Evolutionary conservation across 92 coral and sea anemone genomes (phyloP), one percentile per base, ranked within the genome.

Genomic region (Phymanthus crucifer): DNA sequence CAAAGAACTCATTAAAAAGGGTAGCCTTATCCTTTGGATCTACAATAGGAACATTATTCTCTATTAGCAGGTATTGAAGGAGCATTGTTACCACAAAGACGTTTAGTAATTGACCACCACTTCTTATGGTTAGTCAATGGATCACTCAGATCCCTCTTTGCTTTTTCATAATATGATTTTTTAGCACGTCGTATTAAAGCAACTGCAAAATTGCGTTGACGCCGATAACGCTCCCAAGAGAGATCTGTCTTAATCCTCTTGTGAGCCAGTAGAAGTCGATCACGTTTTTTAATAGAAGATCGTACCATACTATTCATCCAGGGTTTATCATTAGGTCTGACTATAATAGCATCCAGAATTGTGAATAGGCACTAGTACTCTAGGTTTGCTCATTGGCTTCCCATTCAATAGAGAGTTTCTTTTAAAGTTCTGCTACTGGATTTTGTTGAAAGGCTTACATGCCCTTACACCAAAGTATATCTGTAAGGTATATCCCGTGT

Each of bases 241-340:
- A 16, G 26, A 9, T 43, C 65, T 21, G 84, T 26, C n/a, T 72
- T 68, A 50, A 35, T 34, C 35, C 31, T 76, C 33, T 76, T 76
- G 71, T 76, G 80, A 29, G 23, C 32, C 26, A 11, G 80, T 50
- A n/a, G n/a, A n/a, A n/a, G n/a, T n/a, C n/a, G n/a, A n/a, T n/a
- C n/a, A n/a, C n/a, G n/a, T n/a, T n/a, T 50, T 19, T 50, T 19
- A 50, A 50, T 50, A 33, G 69, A 37, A 32, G 19, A 77, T 5
- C 50, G 72, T 14, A 65, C 71, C 43, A 19, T 50, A 26, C 83
- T 68, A 64, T 29, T 65, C 81, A 74, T 82, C 86, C 74, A 82
- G 10, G 74, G 82, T 74, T 82, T 82, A 64, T 75, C 82, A 13
- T 38, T 56, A 29, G 76, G 74, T 40, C 86, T 77, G 56, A 76